phyloP scores from a whole-genome alignment of 2,888 invertebrate species.

The Linnaemya vulpina region DNA sequence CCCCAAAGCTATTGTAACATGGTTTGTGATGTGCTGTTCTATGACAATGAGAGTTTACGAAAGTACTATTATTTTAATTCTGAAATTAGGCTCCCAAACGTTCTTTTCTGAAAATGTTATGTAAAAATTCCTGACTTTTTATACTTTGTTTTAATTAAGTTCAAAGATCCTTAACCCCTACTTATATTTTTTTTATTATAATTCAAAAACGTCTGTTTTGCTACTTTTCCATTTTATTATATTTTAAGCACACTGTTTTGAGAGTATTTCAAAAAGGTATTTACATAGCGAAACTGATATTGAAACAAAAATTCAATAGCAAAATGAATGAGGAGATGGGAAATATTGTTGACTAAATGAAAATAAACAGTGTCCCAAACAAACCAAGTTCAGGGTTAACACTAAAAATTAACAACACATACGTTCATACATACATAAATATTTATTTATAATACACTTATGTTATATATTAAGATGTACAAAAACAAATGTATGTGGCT shows the following conservation, averaged over 20 bases:
- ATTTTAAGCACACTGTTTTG: background rate
- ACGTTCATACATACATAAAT: background rate
- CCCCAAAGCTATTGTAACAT: no score
- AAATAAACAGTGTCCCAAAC: constrained; percentile 19
- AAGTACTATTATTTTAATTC: no score
- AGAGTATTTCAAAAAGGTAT: constrained; percentile 20
- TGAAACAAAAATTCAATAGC: constrained; percentile 13
- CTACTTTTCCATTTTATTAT: background rate
- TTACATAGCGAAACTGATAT: constrained; percentile 43
- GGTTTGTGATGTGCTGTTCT: no score
- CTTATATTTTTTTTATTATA: no score
- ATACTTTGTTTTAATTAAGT: no score
- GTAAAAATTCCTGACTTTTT: no score
- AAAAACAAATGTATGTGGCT: background rate
- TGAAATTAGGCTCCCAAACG: no score
- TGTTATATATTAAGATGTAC: background rate
- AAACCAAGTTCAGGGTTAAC: constrained; percentile 67
- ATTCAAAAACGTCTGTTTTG: background rate
- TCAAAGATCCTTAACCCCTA: no score
- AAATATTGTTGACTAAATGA: constrained; percentile 47
- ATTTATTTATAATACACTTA: no score
- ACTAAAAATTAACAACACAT: constrained; percentile 4
- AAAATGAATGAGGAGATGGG: background rate
- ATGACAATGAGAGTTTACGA: no score
- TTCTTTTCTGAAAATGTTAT: no score